Conservation (phyloP, 2,888 invertebrate species). For the Lithophane ornitopus region DNA sequence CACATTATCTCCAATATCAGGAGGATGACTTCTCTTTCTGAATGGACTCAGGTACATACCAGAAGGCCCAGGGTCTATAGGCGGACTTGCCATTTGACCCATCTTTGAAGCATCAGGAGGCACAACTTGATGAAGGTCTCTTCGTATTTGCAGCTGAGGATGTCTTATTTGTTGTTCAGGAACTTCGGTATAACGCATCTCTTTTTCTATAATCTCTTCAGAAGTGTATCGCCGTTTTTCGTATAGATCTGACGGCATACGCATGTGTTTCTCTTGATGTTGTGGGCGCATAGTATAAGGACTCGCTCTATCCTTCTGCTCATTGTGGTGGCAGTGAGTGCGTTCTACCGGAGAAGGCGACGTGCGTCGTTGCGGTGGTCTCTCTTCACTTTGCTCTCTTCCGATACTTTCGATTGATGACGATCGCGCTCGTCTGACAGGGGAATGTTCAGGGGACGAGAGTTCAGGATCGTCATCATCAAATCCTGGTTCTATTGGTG, state of each 20-base stretch:
- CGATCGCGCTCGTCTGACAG: constrained; percentile 89
- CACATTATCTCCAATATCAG: constrained; percentile 86
- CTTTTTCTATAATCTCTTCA: constrained; percentile 87
- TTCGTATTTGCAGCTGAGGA: constrained; percentile 93
- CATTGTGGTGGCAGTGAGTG: constrained; percentile 93
- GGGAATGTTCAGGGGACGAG: constrained; percentile 92
- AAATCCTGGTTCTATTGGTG: constrained; percentile 90
- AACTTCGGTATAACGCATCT: constrained; percentile 87
- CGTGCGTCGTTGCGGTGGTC: constrained; percentile 76
- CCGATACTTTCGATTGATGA: constrained; percentile 89
- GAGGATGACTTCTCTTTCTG: constrained; percentile 90
- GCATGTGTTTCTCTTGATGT: constrained; percentile 86
- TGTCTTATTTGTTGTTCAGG: constrained; percentile 86
- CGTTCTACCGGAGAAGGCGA: constrained; percentile 89
- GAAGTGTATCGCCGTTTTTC: constrained; percentile 87
- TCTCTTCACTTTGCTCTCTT: constrained; percentile 86
- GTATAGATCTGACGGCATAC: constrained; percentile 81
- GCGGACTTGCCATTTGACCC: constrained; percentile 83
- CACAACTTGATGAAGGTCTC: constrained; percentile 92
- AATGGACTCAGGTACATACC: constrained; percentile 88
- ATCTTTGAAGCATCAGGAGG: constrained; percentile 84
- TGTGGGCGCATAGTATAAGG: constrained; percentile 95
- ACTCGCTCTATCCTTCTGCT: constrained; percentile 89
- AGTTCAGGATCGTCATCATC: constrained; percentile 89
- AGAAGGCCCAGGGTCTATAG: constrained; percentile 87